Percentiles rank a stretch among this genome's conserved stretches.
Evolutionary conservation across 2,113 vertebrate genomes (phyloP).

Genomic region (Esox niger): DNA sequence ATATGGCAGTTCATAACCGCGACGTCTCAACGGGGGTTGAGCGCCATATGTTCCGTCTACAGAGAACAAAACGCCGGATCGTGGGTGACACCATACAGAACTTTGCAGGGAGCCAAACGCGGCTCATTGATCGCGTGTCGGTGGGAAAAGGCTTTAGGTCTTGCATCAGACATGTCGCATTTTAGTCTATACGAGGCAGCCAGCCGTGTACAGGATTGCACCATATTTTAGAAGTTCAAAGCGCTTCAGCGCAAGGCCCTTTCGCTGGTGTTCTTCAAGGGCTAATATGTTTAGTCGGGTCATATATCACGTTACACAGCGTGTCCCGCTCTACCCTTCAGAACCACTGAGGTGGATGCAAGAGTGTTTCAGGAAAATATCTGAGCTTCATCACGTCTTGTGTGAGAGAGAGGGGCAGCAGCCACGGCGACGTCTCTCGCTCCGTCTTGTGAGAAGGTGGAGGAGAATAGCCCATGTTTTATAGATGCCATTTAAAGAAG

Average conservation of each 20-base stretch:
- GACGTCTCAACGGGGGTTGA: too few species aligned
- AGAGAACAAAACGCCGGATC: too few species aligned
- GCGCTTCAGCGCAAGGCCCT: constrained; percentile 23
- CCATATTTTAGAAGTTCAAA: constrained; percentile 45
- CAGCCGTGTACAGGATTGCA: constrained; percentile 55
- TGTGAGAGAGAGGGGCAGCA: constrained; percentile 23
- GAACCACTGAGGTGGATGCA: constrained; percentile 50
- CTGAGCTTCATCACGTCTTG: constrained; percentile 40
- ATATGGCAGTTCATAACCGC: neutral
- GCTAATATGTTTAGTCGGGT: too few species aligned
- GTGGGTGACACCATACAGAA: constrained; percentile 31
- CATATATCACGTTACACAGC: constrained; percentile 3
- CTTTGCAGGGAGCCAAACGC: constrained; percentile 27
- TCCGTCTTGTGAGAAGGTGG: constrained; percentile 8
- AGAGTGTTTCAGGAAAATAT: constrained; percentile 46
- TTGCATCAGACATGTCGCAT: constrained; percentile 33
- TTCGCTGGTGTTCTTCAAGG: too few species aligned
- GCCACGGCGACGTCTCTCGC: constrained; percentile 7
- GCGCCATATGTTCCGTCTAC: constrained; percentile 27
- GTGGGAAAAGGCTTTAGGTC: constrained; percentile 21
- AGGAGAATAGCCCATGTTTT: constrained; percentile 61
- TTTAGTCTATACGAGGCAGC: constrained; percentile 54
- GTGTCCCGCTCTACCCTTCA: constrained; percentile 24
- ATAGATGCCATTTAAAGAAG: constrained; percentile 74
- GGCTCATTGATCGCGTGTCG: constrained; percentile 47